Evolutionary conservation across 2,797 vertebrate genomes (phyloP), one percentile per base, ranked within the genome.

Genomic region (Pangasius sanitwongsei): DNA sequence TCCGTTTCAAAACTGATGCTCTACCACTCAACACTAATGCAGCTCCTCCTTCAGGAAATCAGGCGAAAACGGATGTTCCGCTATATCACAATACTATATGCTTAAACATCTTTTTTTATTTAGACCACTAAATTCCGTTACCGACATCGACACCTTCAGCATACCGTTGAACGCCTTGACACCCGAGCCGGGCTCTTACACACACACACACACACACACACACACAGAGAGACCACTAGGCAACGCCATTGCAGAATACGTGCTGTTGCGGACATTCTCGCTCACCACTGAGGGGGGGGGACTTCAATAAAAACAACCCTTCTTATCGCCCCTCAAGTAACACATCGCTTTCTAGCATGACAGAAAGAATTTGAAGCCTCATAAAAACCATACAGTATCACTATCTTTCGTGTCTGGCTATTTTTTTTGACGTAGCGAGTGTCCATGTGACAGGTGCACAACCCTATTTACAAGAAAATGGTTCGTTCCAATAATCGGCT

Each of bases 401-500:
- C 0, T 0, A 20, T 28, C 2, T 80, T 41, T 57, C 13, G n/a
- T 34, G 20, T 44, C 7, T 41, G 0, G 34, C 7, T 74, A 28
- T 53, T 92, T 44, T 86, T 82, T 44, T 18, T 18, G 84, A 63
- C 65, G 83, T 16, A 50, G 87, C 37, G 55, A 50, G 74, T 74
- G 89, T 90, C 92, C 92, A 90, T 94, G 93, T 96, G 95, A 95
- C 95, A 96, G 94, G 94, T 95, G 94, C 90, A 91, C 83, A 90
- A 94, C 94, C 94, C 94, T 91, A 86, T 92, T 93, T 92, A 90
- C 92, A 92, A 72, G 83, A 85, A 95, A 92, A 95, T 96, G 96
- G 96, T 97, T 96, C 86, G 92, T 92, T 95, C 96, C 95, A 92
- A 87, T 96, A 94, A 96, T 93, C 95, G 94, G 91, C 84, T 87